Percentiles rank a stretch among this genome's conserved stretches.
phyloP scores from a whole-genome alignment of 2,888 invertebrate species.

The Orthonychiurus folsomi region DNA sequence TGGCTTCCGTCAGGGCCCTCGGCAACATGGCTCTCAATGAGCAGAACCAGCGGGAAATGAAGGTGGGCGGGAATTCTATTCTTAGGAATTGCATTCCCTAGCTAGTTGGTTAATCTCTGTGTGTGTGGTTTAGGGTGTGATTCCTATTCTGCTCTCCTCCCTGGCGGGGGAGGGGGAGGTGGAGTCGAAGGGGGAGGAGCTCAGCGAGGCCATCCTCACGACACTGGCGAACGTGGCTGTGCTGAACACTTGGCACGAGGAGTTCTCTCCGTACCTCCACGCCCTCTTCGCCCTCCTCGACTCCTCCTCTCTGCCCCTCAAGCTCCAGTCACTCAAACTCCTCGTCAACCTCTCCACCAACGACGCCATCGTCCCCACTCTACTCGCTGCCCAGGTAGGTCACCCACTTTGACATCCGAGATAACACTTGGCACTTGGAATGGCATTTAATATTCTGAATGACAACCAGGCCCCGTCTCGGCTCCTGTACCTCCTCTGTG shows the following conservation, averaged over 20 bases:
- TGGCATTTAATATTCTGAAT: slow-evolving; percentile 18
- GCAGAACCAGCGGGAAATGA: slow-evolving; percentile 48
- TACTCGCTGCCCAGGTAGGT: slow-evolving; percentile 52
- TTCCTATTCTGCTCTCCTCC: slow-evolving; percentile 47
- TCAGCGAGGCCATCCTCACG: slow-evolving; percentile 48
- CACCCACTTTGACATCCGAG: not conserved
- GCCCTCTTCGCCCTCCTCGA: slow-evolving; percentile 47
- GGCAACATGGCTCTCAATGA: slow-evolving; percentile 50
- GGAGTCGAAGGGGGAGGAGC: slow-evolving; percentile 42
- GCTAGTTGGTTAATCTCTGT: slow-evolving; percentile 31
- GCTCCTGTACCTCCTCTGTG: slow-evolving; percentile 46
- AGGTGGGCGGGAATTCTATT: slow-evolving; percentile 42
- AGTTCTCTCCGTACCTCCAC: slow-evolving; percentile 48
- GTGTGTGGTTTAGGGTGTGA: too few relatives aligned
- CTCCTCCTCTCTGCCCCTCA: slow-evolving; percentile 44
- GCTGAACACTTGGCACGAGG: slow-evolving; percentile 47
- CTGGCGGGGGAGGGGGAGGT: slow-evolving; percentile 39
- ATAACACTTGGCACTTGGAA: not conserved
- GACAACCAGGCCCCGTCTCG: slow-evolving; percentile 49
- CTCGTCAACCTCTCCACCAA: slow-evolving; percentile 54
- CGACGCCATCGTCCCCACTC: slow-evolving; percentile 53
- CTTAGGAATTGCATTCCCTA: slow-evolving; percentile 5
- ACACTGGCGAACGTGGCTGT: slow-evolving; percentile 48
- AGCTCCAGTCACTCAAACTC: slow-evolving; percentile 50
- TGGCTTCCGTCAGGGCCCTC: slow-evolving; percentile 47